These are phyloP conservation scores for Bellardia pandia DNA, from an alignment of 2,888 invertebrate species.

Conservation along the genomic window DNA sequence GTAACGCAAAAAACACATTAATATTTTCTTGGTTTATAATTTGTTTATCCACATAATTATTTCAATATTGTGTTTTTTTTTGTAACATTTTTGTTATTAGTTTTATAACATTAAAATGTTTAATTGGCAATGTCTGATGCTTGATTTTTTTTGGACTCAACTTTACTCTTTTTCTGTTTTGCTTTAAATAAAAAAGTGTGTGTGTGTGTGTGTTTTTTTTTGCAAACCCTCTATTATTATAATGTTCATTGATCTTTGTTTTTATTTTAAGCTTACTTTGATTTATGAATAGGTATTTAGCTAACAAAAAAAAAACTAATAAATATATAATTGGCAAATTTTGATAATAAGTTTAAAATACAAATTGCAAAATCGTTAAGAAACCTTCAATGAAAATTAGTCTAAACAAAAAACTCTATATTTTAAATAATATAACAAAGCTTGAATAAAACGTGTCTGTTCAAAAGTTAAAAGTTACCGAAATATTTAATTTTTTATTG, in stretches of 20 bases:
- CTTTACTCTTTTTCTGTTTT: too few relatives aligned
- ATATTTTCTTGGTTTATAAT: not conserved
- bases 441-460: not conserved
- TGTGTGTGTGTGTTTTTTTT: not conserved
- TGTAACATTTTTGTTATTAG: not conserved
- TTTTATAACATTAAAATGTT: conserved; percentile 10
- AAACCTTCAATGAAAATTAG: conserved; percentile 16
- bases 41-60: not conserved
- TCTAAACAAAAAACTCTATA: not conserved
- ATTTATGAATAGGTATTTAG: conserved; percentile 32
- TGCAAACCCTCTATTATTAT: not conserved
- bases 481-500: not conserved
- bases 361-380: not conserved
- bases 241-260: conserved; percentile 10
- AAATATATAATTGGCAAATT: conserved; percentile 28
- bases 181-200: too few relatives aligned
- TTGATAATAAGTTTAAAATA: not conserved
- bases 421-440: not conserved
- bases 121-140: conserved; percentile 24
- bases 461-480: not conserved
- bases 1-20: conserved; percentile 23
- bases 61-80: not conserved
- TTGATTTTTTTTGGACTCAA: not conserved
- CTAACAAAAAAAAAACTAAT: conserved; percentile 1
- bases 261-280: not conserved